Conservation (phyloP, 2,113 vertebrate genomes). For the Sinocyclocheilus rhinocerous region DNA sequence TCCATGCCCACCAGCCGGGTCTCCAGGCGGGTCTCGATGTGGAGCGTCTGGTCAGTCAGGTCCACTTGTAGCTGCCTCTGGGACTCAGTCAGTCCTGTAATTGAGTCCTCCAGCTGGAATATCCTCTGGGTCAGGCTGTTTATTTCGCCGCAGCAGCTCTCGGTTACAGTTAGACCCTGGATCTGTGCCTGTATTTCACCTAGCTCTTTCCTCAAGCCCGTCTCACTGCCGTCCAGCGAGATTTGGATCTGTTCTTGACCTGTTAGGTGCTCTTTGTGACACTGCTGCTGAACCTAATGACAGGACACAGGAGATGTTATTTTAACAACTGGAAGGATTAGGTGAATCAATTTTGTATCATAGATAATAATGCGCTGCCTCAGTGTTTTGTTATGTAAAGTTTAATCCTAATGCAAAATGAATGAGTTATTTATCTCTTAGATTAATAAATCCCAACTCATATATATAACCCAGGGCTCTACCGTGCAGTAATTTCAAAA, state of each 20-base stretch:
- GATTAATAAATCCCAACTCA: no score
- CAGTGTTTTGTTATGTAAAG: no score
- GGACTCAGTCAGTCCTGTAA: conserved; percentile 85
- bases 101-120: conserved; percentile 85
- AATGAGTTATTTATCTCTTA: no score
- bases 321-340: background rate
- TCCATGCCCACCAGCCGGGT: conserved; percentile 84
- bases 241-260: conserved; percentile 86
- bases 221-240: conserved; percentile 87
- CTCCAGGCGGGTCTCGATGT: conserved; percentile 79
- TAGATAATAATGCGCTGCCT: no score
- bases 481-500: no score
- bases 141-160: conserved; percentile 88
- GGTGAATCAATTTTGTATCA: background rate
- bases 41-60: conserved; percentile 75
- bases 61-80: conserved; percentile 77
- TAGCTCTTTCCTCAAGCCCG: conserved; percentile 87
- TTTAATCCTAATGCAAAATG: no score
- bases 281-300: conserved; percentile 81
- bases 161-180: conserved; percentile 86
- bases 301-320: background rate
- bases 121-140: conserved; percentile 82
- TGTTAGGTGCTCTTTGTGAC: conserved; percentile 84
- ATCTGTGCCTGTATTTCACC: conserved; percentile 87
- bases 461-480: no score